Evolutionary conservation across 2,113 vertebrate genomes (phyloP).

Genomic region (Phocoena sinus): DNA sequence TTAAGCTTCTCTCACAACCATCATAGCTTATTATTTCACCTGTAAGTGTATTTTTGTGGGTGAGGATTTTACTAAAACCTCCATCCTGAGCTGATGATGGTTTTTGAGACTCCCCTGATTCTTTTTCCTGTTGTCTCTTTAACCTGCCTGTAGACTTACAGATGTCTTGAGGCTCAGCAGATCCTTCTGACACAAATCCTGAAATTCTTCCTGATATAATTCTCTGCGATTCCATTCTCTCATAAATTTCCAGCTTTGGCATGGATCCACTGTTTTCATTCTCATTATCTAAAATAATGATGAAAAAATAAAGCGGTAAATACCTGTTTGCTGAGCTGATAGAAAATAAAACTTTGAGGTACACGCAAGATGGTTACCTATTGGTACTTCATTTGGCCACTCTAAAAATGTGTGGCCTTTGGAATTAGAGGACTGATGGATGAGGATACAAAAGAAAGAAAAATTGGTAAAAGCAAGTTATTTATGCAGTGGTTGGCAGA

Average conservation of each 20-base stretch:
- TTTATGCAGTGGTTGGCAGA: background rate
- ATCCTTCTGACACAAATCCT: background rate
- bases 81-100: background rate
- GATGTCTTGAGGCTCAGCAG: background rate
- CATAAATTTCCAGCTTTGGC: slow-evolving; percentile 1
- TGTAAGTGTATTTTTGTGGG: slow-evolving; percentile 29
- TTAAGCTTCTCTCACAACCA: background rate
- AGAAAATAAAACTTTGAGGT: background rate
- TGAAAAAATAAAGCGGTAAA: background rate
- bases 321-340: background rate
- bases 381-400: background rate
- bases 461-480: background rate
- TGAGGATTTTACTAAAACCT: slow-evolving; percentile 43
- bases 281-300: slow-evolving; percentile 1
- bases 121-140: background rate
- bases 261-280: background rate
- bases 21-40: background rate
- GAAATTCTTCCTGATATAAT: background rate
- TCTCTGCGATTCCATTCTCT: background rate
- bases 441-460: background rate
- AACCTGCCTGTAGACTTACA: background rate
- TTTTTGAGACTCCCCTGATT: background rate
- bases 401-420: background rate
- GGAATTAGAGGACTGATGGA: background rate
- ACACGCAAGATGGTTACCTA: background rate